phyloP scores from a whole-genome alignment of 2,113 vertebrate species.

The Aphyosemion australe region DNA sequence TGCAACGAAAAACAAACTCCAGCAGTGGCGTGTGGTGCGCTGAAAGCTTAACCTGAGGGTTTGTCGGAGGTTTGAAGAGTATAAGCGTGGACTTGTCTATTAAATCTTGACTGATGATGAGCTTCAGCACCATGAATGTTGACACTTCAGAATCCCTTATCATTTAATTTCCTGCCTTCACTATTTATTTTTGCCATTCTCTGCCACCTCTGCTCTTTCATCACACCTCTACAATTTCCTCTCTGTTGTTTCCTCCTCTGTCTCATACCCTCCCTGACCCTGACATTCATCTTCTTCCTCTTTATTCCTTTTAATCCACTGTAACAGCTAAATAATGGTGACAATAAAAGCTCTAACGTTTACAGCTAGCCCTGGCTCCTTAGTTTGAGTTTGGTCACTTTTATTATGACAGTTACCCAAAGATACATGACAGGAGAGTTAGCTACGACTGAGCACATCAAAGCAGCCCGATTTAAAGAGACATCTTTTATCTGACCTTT shows the following conservation, averaged over 20 bases:
- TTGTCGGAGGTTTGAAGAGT: slow-evolving; percentile 32
- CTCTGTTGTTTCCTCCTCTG: neutral
- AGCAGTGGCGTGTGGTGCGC: neutral
- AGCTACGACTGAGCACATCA: neutral
- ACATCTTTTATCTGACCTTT: slow-evolving; percentile 24
- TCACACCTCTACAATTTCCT: neutral
- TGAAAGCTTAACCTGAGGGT: slow-evolving; percentile 51
- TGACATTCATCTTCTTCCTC: slow-evolving; percentile 25
- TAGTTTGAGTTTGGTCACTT: neutral
- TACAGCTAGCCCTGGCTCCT: neutral
- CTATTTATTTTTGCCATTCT: slow-evolving; percentile 19
- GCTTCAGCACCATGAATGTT: slow-evolving; percentile 22
- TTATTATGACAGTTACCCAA: neutral
- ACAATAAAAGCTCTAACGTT: slow-evolving; percentile 5
- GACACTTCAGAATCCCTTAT: slow-evolving; percentile 18
- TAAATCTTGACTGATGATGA: slow-evolving; percentile 26
- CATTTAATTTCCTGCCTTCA: slow-evolving; percentile 8
- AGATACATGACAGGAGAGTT: slow-evolving; percentile 4
- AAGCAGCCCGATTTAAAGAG: neutral
- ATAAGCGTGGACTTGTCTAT: slow-evolving; percentile 31
- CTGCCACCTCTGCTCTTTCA: slow-evolving; percentile 21
- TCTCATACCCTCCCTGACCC: neutral
- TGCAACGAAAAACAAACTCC: neutral
- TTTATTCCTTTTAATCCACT: slow-evolving; percentile 1
- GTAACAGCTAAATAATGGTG: neutral